Conservation (phyloP, 2,113 vertebrate species). For the Aviceda subcristata region DNA sequence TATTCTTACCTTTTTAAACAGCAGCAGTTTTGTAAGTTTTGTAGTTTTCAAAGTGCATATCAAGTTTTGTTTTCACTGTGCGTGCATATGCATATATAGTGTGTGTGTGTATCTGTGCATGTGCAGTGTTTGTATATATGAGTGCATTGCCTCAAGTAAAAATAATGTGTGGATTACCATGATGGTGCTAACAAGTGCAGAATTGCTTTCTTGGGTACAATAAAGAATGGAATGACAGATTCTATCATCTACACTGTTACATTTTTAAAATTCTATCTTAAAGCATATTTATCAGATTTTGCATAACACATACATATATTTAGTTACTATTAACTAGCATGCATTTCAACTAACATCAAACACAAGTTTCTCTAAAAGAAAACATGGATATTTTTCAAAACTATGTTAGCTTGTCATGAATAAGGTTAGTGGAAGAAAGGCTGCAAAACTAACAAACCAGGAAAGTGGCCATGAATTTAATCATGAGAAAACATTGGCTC, state of each 20-base stretch:
- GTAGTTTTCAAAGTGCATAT: neutral
- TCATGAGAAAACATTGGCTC: neutral
- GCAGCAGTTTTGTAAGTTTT: neutral
- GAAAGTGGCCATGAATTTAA: neutral
- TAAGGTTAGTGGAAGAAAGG: neutral
- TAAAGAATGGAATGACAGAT: neutral
- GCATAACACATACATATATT: neutral
- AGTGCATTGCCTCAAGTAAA: neutral
- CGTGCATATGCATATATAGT: neutral
- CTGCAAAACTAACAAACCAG: neutral
- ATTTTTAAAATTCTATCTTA: neutral
- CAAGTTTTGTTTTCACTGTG: neutral
- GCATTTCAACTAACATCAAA: neutral
- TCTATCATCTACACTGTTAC: neutral
- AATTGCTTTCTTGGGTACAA: neutral
- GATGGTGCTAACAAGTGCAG: neutral
- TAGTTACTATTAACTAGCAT: neutral
- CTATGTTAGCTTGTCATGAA: neutral
- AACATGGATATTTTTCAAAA: neutral
- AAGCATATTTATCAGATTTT: neutral
- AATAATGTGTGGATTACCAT: neutral
- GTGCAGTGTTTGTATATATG: neutral
- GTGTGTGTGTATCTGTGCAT: rapidly evolving
- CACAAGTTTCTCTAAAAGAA: neutral
- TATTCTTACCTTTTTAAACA: neutral